These are phyloP conservation scores for Leptopilina drosophilae DNA, from an alignment of 2,888 invertebrate species.

Conservation along the genomic window DNA sequence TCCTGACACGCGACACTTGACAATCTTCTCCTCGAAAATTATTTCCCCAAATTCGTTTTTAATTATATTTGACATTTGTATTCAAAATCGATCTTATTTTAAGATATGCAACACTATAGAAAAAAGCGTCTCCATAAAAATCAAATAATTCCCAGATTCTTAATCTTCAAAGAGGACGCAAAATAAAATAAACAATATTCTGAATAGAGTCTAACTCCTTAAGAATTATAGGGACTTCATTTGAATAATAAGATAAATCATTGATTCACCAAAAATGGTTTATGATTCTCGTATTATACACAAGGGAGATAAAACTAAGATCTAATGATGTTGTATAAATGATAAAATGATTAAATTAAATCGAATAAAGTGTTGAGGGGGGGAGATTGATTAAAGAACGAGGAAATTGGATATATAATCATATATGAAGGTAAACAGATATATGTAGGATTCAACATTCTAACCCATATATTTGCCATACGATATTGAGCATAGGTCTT, in stretches of 20 bases:
- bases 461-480: slow-evolving; percentile 38
- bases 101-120: too few species aligned
- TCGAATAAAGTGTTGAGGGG: background rate
- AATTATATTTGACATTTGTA: background rate
- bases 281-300: background rate
- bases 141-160: too few species aligned
- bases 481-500: slow-evolving; percentile 34
- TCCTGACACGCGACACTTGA: slow-evolving; percentile 6
- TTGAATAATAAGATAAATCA: slow-evolving; percentile 3
- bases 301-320: background rate
- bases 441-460: slow-evolving; percentile 1
- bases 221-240: background rate
- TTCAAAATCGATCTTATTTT: too few species aligned
- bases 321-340: background rate
- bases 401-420: slow-evolving; percentile 39
- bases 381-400: slow-evolving; percentile 20
- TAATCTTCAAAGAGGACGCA: too few species aligned
- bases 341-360: slow-evolving; percentile 29
- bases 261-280: background rate
- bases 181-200: too few species aligned
- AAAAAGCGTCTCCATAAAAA: too few species aligned
- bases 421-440: background rate
- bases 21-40: background rate
- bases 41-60: too few species aligned
- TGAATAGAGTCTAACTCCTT: background rate